Evolutionary conservation across 2,888 invertebrate genomes (phyloP), one percentile per base, ranked within the genome.

Genomic region (Tineola bisselliella): DNA sequence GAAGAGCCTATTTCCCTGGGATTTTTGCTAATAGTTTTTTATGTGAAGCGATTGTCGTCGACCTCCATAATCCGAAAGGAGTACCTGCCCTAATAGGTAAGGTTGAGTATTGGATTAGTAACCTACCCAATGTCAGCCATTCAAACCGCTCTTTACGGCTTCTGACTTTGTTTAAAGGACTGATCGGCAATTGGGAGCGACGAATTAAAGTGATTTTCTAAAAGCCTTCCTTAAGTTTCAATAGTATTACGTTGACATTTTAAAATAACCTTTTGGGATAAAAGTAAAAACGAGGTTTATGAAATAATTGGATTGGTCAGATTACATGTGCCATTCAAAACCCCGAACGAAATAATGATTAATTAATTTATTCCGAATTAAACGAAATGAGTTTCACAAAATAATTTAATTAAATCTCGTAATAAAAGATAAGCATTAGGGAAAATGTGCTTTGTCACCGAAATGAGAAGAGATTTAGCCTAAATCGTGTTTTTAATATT

Each of bases 31-130:
- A 38, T 38, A 38, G 38, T 38, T 38, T 38, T 38, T 38, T 38
- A 38, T 38, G 38, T 38, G 38, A 38, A 38, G 38, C 38, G 38
- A 48, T 48, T 17, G 48, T 48, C 48, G 48, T 13, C n/a, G 48
- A 13, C 48, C 48, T 48, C 17, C 15, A 10, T 48, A 48, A 48
- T 48, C 48, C 48, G 15, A 17, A 38, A 38, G 38, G 48, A 15
- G 13, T 15, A 48, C 48, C 48, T 48, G 48, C 13, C 48, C 48
- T 48, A 48, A 48, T 48, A 48, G 48, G 48, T 48, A 48, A 17
- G 48, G 48, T 48, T 48, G 48, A 48, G n/a, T n/a, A 48, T 48
- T 48, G 15, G 48, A 48, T 48, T 48, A 48, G 48, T 48, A 48
- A 48, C 17, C 13, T 48, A 17, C 17, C 48, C 48, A 48, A 38